Evolutionary conservation across 1,140 invertebrate species (phyloP).

Genomic region (Drosophila littoralis): DNA sequence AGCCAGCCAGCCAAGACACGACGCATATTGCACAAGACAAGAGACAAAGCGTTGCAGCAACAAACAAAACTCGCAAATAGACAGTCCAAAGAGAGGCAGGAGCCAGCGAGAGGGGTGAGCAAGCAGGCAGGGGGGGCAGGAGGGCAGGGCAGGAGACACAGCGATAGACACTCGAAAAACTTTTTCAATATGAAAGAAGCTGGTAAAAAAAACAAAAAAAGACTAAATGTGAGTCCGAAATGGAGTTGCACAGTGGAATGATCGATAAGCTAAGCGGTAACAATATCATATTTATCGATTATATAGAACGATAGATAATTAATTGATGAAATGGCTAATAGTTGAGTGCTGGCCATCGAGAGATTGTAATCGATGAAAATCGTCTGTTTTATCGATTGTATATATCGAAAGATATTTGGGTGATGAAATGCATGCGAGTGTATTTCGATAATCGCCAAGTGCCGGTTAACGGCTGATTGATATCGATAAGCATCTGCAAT

Average conservation of each 20-base stretch:
- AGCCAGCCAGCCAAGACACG: constrained; percentile 52
- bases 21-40: constrained; percentile 70
- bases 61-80: constrained; percentile 33
- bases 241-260: constrained; percentile 24
- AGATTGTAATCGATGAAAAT: too few relatives aligned
- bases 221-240: constrained; percentile 13
- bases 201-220: constrained; percentile 22
- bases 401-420: too few relatives aligned
- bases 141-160: constrained; percentile 18
- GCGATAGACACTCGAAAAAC: constrained; percentile 71
- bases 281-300: constrained; percentile 2
- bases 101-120: neutral
- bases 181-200: constrained; percentile 72
- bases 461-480: too few relatives aligned
- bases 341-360: too few relatives aligned
- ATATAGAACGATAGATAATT: neutral
- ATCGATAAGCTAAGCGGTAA: constrained; percentile 4
- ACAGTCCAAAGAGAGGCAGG: neutral
- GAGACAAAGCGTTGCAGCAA: constrained; percentile 63
- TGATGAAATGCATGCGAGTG: too few relatives aligned
- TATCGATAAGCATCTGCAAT: too few relatives aligned
- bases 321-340: too few relatives aligned
- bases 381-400: neutral
- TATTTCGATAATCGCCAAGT: too few relatives aligned
- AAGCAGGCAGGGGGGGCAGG: neutral